A percentile compares a stretch with the other conserved stretches of the same genome.
These are phyloP conservation scores for Pseudochromis fuscus DNA, from an alignment of 2,797 vertebrate species.

Conservation along the genomic window DNA sequence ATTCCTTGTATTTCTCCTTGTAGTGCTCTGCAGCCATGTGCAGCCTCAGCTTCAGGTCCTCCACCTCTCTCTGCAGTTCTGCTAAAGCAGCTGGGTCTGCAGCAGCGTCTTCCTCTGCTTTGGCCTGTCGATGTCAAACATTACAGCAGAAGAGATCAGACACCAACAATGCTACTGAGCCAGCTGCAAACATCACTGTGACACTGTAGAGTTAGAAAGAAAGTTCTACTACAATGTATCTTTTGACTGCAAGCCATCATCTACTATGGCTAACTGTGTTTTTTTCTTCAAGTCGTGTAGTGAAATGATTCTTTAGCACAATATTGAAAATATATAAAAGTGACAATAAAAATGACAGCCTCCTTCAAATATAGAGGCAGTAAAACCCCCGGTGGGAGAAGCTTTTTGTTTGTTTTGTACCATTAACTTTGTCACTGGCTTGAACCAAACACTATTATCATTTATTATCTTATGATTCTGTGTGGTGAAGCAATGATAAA, in stretches of 20 bases:
- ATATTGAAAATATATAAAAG: background rate
- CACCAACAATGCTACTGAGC: background rate
- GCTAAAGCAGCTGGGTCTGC: conserved; percentile 82
- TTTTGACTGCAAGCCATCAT: background rate
- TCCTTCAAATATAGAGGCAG: conserved; percentile 8
- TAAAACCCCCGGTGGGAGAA: background rate
- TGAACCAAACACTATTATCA: background rate
- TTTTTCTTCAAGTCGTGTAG: background rate
- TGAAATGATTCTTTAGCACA: background rate
- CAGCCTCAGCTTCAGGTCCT: conserved; percentile 96
- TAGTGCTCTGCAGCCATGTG: conserved; percentile 99
- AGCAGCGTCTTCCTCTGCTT: conserved; percentile 75
- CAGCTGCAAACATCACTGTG: background rate
- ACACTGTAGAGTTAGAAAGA: background rate
- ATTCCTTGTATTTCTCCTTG: conserved; percentile 99
- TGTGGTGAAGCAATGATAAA: conserved; percentile 8
- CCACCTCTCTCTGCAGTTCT: conserved; percentile 95
- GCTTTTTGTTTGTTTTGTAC: background rate
- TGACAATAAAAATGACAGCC: conserved; percentile 5
- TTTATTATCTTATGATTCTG: background rate
- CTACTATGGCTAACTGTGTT: background rate
- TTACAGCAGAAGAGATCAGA: conserved; percentile 12
- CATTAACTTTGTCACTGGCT: background rate
- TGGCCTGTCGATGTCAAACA: conserved; percentile 54
- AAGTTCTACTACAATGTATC: background rate